Base-by-base conservation (phyloP, 1,140 invertebrate genomes). In the Drosophila equinoxialis region DNA sequence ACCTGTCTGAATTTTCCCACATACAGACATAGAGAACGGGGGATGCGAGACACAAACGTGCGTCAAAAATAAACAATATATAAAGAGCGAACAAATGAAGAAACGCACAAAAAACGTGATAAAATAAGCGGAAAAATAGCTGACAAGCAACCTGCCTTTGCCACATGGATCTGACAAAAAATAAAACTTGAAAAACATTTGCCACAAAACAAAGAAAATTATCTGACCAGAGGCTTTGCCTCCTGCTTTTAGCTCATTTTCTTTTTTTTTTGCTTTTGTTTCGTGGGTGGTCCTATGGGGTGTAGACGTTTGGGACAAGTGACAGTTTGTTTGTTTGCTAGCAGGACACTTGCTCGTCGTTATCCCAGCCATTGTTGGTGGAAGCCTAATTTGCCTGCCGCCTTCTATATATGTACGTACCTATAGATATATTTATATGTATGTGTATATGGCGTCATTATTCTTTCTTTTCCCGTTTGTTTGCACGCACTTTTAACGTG, bases 401-500 rank as follows among this genome's bases (percentile, higher is more conserved):
- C 39, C 83, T 86, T 87, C 71, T 51, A 51, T 51, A 51, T 51
- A 23, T 1, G 8, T 48, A 17, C 14, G 8, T 8, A 10, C 17
- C 14, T 20, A 23, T 30, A 30, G 37, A 51, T 51, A 11, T 48
- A 14, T 42, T 4, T 42, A 1, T 42, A 2, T 45, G 42, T 45
- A n/a, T 57, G 72, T 76, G 76, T 76, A 66, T 62, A 64, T 65
- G 78, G 62, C 74, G 69, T 83, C 81, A 87, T 86, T 83, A 84
- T 84, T 75, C 55, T 60, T 59, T 48, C 14, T 58, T 42, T 30
- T 61, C 55, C 33, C 64, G 6, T 33, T 39, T 86, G 83, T 83
- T 87, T 86, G 77, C 84, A 87, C 84, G 84, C 83, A 87, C 74
- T 83, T 89, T 89, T 84, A 84, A 80, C 68, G 77, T 89, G 84